These are phyloP conservation scores for Hippocampus kuda DNA, from an alignment of 2,797 vertebrate species.

Conservation along the genomic window DNA sequence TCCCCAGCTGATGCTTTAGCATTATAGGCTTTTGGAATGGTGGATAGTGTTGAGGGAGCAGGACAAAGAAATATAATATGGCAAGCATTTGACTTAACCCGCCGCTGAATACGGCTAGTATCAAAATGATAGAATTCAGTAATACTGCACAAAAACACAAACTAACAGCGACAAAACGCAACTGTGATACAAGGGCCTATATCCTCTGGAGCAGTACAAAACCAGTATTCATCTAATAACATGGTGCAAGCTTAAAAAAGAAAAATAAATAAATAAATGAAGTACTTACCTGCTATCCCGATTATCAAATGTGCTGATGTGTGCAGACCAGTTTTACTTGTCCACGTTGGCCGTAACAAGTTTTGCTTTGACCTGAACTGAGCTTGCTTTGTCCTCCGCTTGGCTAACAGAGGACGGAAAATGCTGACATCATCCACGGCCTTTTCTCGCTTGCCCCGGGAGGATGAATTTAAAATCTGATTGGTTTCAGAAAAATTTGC, in stretches of 20 bases:
- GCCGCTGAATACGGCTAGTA: too few species aligned
- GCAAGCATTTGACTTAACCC: background rate
- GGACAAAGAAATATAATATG: slow-evolving; percentile 45
- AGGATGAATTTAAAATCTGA: background rate
- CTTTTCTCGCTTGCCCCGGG: background rate
- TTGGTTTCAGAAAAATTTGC: background rate
- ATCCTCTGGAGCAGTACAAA: background rate
- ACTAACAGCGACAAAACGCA: too few species aligned
- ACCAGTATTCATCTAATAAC: background rate
- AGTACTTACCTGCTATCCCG: background rate
- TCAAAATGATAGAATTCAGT: background rate
- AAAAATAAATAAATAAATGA: background rate
- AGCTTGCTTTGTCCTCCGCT: too few species aligned
- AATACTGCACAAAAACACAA: background rate
- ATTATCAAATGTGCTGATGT: background rate
- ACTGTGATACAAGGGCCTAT: too few species aligned
- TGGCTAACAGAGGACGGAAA: background rate
- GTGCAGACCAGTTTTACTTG: background rate
- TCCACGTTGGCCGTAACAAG: background rate
- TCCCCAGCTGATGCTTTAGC: slow-evolving; percentile 42
- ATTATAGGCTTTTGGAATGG: slow-evolving; percentile 34
- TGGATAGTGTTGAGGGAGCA: slow-evolving; percentile 35
- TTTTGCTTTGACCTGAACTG: background rate
- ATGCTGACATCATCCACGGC: background rate
- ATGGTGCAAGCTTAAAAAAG: background rate